Conservation (phyloP, 2,113 vertebrate genomes). For the Antechinus flavipes region DNA sequence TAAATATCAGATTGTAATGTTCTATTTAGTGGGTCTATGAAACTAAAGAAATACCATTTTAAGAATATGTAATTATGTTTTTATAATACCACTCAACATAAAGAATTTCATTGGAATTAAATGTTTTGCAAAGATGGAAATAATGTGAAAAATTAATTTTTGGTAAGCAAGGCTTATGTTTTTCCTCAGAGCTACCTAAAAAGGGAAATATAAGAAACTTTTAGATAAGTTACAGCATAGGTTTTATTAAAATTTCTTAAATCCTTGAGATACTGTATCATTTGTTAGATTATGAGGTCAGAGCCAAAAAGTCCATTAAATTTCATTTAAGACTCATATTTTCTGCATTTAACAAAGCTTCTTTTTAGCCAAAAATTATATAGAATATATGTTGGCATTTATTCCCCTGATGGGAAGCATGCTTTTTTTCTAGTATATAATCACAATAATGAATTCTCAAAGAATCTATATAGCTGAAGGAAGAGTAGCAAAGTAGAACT, state of each 20-base stretch:
- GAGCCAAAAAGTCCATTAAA: conserved; percentile 66
- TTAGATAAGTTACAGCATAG: conserved; percentile 73
- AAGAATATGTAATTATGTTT: conserved; percentile 66
- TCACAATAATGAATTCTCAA: not conserved
- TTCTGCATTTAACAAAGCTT: conserved; percentile 43
- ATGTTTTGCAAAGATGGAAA: conserved; percentile 54
- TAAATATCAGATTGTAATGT: conserved; percentile 74
- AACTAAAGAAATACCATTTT: conserved; percentile 75
- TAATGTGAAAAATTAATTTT: conserved; percentile 73
- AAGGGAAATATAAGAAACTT: conserved; percentile 63
- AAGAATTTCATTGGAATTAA: conserved; percentile 66
- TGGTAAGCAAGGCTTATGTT: conserved; percentile 62
- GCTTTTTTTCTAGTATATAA: not conserved
- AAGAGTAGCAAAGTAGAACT: not conserved
- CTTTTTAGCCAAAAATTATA: conserved; percentile 32
- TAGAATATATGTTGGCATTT: conserved; percentile 37
- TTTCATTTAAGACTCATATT: conserved; percentile 25
- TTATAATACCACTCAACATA: conserved; percentile 60
- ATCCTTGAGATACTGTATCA: conserved; percentile 77
- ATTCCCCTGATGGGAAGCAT: conserved; percentile 35
- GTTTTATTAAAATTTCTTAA: conserved; percentile 78
- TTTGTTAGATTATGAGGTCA: conserved; percentile 22
- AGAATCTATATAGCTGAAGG: not conserved
- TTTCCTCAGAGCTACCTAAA: conserved; percentile 76
- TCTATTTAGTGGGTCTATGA: conserved; percentile 61